Evolutionary conservation across 1,140 invertebrate species (phyloP), one percentile per base, ranked within the genome.

Genomic region (Trichonephila inaurata): DNA sequence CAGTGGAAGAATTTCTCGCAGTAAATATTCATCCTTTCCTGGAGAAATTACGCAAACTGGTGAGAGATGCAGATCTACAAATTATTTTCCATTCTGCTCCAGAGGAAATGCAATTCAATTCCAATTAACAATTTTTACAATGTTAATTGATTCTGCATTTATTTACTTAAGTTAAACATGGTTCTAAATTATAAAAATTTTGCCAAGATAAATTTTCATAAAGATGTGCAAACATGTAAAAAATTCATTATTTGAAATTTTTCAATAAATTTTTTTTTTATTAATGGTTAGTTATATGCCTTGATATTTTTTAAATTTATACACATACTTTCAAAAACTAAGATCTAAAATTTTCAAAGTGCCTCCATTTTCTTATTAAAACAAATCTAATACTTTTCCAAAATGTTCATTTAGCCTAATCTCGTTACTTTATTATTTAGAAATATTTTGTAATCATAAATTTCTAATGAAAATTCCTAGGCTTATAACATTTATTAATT

Each of bases 1-100:
- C 94, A 14, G 94, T 94, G 0, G 87, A 94, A 87, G 94, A 94
- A 88, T 94, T 91, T 24, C 44, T 93, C 2, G 72, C 87, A 18
- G 91, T 89, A 6, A 94, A 94, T 58, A 91, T 93, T 18, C 44
- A 77, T 51, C 94, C 94, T 61, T 90, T 88, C 44, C 21, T 94
- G 60, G 85, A 94, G 62, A 93, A 93, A 60, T 64, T 94, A 8
- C 91, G 91, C 19, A 89, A 93, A 28, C 82, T 94, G 1, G 94
- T 94, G 14, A 82, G 81, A 90, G 94, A 94, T 58, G 94, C 88
- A 64, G 94, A 94, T 40, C 86, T 93, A 24, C 94, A 94, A 69
- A 85, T 89, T 66, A 89, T 94, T 58, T 94, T 94, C 58, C 94
- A 94, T 66, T 88, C 83, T 81, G 40, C 92, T 60, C 92, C 92